Evolutionary conservation across 2,797 vertebrate species (phyloP).

Genomic region (Fistularia tabacaria): DNA sequence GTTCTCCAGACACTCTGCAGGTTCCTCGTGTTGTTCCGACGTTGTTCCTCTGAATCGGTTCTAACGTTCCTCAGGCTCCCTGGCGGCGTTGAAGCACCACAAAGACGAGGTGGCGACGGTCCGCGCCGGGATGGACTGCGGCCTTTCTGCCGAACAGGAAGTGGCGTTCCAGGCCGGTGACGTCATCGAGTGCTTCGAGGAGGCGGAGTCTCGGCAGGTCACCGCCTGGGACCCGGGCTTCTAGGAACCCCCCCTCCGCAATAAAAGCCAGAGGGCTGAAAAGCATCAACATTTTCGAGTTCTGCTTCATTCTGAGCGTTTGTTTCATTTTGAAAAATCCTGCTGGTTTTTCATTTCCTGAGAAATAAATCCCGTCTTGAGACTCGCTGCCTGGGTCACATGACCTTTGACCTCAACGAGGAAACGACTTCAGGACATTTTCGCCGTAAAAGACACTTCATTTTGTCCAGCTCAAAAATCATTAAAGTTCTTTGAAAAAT

Average conservation of each 20-base stretch:
- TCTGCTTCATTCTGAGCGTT: accelerated
- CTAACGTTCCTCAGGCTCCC: constrained; percentile 65
- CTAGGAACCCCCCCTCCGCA: constrained; percentile 37
- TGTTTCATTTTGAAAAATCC: no score
- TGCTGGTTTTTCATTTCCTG: no score
- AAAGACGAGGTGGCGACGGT: constrained; percentile 83
- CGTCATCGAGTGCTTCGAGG: constrained; percentile 81
- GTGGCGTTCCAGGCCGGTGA: constrained; percentile 82
- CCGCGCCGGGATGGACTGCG: constrained; percentile 89
- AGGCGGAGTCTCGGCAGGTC: constrained; percentile 67
- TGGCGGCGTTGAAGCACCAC: constrained; percentile 85
- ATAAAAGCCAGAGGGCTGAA: not conserved
- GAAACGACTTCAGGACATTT: no score
- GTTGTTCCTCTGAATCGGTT: not conserved
- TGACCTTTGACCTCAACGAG: no score
- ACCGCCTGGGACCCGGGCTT: constrained; percentile 94
- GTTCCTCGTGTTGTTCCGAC: no score
- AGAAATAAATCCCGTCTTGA: no score
- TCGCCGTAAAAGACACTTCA: no score
- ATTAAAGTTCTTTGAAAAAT: no score
- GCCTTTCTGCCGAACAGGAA: constrained; percentile 77
- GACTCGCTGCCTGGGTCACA: no score
- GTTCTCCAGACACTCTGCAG: no score
- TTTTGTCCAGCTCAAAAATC: no score
- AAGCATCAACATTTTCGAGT: not conserved